phyloP scores from a whole-genome alignment of 2,113 vertebrate species.

The Anhinga anhinga region DNA sequence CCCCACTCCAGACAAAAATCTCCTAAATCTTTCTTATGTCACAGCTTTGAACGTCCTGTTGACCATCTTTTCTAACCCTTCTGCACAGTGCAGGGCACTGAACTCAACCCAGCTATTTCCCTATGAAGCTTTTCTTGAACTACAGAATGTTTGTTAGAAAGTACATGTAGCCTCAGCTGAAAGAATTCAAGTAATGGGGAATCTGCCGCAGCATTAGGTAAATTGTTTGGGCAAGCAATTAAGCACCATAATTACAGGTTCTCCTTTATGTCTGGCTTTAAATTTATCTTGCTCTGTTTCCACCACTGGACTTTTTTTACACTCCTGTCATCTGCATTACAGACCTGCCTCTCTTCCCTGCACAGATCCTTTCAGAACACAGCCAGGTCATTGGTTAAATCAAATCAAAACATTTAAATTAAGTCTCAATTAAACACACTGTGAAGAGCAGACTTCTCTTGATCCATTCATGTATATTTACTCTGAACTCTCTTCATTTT shows the following conservation, averaged over 20 bases:
- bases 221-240: not conserved
- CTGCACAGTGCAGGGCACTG: not conserved
- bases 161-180: not conserved
- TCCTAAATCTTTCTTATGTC: not conserved
- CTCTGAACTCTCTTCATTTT: not conserved
- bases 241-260: not conserved
- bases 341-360: not conserved
- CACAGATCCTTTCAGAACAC: not conserved
- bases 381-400: not conserved
- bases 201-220: not conserved
- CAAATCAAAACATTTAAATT: conserved; percentile 18
- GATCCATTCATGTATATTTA: not conserved
- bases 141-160: not conserved
- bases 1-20: not conserved
- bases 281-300: not conserved
- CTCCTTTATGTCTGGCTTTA: not conserved
- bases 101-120: not conserved
- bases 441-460: not conserved
- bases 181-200: not conserved
- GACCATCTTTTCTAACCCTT: not conserved
- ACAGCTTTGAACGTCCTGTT: not conserved
- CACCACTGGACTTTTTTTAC: not conserved
- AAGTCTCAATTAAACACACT: not conserved
- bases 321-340: not conserved
- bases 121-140: not conserved